Evolutionary conservation across 2,888 invertebrate genomes (phyloP).

Genomic region (Nemoura dubitans): DNA sequence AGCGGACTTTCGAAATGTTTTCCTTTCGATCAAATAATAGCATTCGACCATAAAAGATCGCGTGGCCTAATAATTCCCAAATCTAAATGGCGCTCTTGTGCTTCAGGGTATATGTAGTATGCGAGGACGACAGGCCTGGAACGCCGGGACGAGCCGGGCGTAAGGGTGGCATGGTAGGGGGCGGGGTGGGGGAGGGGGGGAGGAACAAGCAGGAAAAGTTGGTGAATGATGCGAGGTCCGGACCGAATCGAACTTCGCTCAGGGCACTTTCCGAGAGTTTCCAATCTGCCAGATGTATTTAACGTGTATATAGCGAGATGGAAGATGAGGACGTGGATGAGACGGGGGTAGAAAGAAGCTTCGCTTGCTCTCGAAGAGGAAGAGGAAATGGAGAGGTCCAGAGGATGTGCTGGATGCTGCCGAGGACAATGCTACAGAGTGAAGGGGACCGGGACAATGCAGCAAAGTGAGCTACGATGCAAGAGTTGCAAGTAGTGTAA

Average conservation of each 20-base stretch:
- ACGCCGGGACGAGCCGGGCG: background rate
- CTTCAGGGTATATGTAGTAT: constrained; percentile 30
- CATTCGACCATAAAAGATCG: constrained; percentile 25
- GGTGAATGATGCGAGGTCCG: constrained; percentile 37
- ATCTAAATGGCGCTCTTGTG: constrained; percentile 37
- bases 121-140: background rate
- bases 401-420: constrained; percentile 33
- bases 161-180: background rate
- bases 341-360: constrained; percentile 19
- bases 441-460: constrained; percentile 36
- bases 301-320: constrained; percentile 44
- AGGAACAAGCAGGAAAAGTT: constrained; percentile 38
- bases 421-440: constrained; percentile 33
- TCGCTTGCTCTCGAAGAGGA: constrained; percentile 22
- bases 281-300: constrained; percentile 47
- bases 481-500: constrained; percentile 41
- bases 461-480: constrained; percentile 20
- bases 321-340: constrained; percentile 27
- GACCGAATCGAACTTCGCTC: constrained; percentile 35
- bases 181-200: background rate
- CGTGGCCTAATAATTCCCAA: constrained; percentile 25
- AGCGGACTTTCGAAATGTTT: constrained; percentile 10
- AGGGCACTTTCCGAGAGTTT: constrained; percentile 40
- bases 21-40: constrained; percentile 28
- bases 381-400: constrained; percentile 40